These are phyloP conservation scores for Eupeodes corollae DNA, from an alignment of 1,140 invertebrate species.

Conservation along the genomic window DNA sequence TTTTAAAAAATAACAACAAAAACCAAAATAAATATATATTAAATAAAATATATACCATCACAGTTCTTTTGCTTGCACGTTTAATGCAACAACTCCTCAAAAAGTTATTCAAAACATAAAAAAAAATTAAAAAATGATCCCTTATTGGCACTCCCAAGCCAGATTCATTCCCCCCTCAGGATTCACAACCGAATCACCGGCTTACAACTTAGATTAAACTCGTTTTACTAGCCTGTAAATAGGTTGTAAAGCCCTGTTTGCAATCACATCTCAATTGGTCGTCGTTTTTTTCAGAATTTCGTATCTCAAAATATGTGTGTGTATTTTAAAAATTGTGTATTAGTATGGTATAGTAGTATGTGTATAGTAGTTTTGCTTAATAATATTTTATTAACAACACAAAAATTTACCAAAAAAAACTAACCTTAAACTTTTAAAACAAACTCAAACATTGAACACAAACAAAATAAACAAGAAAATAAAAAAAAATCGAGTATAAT, in stretches of 20 bases:
- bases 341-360: no score
- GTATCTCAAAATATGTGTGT: slow-evolving; percentile 7
- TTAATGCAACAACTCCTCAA: not conserved
- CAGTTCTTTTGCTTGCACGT: slow-evolving; percentile 1
- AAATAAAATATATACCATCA: no score
- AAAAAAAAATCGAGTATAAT: not conserved
- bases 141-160: not conserved
- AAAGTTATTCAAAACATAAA: not conserved
- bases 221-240: slow-evolving; percentile 38
- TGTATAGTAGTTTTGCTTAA: no score
- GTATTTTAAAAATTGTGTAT: no score
- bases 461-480: no score
- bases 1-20: no score
- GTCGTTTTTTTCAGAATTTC: slow-evolving; percentile 33
- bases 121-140: not conserved
- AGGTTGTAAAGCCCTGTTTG: slow-evolving; percentile 38
- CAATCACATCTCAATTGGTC: slow-evolving; percentile 16
- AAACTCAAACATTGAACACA: no score
- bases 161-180: no score
- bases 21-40: no score
- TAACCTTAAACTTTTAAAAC: no score
- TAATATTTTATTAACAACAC: no score
- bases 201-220: slow-evolving; percentile 15
- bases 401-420: no score
- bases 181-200: not conserved